Conservation (phyloP, 1,140 invertebrate species). For the Probaryconus sp. region DNA sequence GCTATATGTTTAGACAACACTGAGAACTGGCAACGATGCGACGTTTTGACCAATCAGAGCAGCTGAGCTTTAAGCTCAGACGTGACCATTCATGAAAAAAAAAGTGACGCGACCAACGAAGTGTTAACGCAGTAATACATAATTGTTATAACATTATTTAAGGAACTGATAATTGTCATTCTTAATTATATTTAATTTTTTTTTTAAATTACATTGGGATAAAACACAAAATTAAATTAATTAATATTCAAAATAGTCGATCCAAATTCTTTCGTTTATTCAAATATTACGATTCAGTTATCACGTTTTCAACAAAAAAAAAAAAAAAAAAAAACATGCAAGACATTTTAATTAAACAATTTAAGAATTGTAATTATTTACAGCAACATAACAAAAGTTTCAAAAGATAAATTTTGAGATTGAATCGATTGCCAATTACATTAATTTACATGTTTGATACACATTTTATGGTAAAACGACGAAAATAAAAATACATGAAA, state of each 20-base stretch:
- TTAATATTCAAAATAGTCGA: not conserved
- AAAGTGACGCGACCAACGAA: conserved; percentile 20
- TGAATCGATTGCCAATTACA: no score
- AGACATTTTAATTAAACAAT: no score
- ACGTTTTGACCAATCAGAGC: no score
- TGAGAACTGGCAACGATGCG: no score
- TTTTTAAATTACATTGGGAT: conserved; percentile 10
- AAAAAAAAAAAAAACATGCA: no score
- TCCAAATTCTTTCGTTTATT: not conserved
- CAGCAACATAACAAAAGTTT: no score
- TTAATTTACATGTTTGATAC: conserved; percentile 26
- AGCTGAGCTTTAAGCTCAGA: no score
- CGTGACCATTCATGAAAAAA: conserved; percentile 40
- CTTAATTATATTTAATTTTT: conserved; percentile 22
- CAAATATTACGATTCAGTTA: no score
- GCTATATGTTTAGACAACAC: no score
- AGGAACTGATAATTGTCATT: conserved; percentile 24
- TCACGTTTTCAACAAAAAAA: no score
- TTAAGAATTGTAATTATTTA: no score
- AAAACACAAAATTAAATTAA: conserved; percentile 7
- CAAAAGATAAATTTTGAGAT: conserved; percentile 17
- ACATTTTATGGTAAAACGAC: conserved; percentile 18
- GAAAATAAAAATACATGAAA: conserved; percentile 30
- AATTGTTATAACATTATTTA: conserved; percentile 30
- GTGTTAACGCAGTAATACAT: conserved; percentile 17